phyloP scores from a whole-genome alignment of 2,797 vertebrate species.

The Molothrus aeneus region DNA sequence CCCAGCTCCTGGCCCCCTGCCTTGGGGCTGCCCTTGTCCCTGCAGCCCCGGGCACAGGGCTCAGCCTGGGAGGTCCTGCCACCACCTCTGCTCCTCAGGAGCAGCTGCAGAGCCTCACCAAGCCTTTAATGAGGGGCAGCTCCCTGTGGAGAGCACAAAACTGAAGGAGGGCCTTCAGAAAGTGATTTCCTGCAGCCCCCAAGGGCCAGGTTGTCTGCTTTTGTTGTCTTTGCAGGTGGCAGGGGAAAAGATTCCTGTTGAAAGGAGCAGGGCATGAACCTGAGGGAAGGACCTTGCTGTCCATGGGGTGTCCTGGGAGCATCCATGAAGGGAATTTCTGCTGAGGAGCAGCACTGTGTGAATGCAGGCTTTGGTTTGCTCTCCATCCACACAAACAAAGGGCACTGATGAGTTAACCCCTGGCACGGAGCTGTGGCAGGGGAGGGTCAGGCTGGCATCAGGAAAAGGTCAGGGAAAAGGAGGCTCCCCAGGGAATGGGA shows the following conservation, averaged over 20 bases:
- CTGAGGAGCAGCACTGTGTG: background rate
- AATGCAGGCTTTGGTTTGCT: background rate
- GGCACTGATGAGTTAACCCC: background rate
- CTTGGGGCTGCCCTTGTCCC: background rate
- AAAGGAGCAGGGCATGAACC: accelerated
- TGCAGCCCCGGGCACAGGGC: background rate
- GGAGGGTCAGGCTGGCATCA: accelerated
- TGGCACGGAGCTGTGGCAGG: background rate
- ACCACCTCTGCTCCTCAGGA: background rate
- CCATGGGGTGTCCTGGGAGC: background rate
- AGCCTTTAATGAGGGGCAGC: background rate
- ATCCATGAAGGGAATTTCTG: background rate
- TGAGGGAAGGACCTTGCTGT: accelerated
- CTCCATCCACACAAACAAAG: background rate
- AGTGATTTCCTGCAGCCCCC: background rate
- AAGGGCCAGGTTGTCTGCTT: background rate
- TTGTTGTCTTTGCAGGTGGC: background rate
- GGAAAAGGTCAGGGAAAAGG: background rate
- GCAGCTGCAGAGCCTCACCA: background rate
- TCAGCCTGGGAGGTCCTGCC: background rate
- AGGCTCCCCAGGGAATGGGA: background rate
- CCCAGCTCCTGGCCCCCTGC: background rate
- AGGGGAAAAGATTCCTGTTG: accelerated
- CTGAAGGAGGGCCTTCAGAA: background rate
- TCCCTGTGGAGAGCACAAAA: background rate